Conservation (phyloP, 1,140 invertebrate genomes). For the Schlechtendalia chinensis region DNA sequence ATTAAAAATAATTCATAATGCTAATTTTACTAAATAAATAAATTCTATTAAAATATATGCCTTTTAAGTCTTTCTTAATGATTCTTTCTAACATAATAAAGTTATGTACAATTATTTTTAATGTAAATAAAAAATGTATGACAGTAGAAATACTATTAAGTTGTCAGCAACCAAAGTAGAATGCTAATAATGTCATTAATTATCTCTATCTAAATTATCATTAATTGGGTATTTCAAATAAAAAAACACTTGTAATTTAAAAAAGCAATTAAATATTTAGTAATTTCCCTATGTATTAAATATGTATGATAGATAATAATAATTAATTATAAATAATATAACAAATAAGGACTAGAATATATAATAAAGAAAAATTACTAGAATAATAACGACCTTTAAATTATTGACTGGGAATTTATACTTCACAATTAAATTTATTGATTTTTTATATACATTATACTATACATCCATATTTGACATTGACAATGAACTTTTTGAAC, state of each 20-base stretch:
- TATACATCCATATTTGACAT: too few relatives aligned
- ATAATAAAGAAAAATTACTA: too few relatives aligned
- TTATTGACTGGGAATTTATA: too few relatives aligned
- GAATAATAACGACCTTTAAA: too few relatives aligned
- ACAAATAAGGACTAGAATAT: too few relatives aligned
- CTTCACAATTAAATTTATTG: too few relatives aligned
- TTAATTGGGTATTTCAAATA: too few relatives aligned
- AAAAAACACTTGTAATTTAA: neutral
- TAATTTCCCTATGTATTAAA: neutral
- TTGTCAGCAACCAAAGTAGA: too few relatives aligned
- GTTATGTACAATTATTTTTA: neutral
- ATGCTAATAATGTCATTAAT: neutral
- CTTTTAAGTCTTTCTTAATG: neutral
- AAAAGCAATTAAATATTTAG: neutral
- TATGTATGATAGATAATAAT: neutral
- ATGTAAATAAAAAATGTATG: conserved; percentile 25
- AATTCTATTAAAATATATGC: neutral
- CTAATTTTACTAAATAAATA: neutral
- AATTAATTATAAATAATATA: too few relatives aligned
- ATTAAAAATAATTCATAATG: neutral
- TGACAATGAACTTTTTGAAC: too few relatives aligned
- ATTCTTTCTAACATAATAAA: neutral
- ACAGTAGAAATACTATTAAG: neutral
- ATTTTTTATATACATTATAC: too few relatives aligned
- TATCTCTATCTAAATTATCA: too few relatives aligned